Conservation (phyloP, 2,888 invertebrate species). For the Eristalinus sepulchralis region DNA sequence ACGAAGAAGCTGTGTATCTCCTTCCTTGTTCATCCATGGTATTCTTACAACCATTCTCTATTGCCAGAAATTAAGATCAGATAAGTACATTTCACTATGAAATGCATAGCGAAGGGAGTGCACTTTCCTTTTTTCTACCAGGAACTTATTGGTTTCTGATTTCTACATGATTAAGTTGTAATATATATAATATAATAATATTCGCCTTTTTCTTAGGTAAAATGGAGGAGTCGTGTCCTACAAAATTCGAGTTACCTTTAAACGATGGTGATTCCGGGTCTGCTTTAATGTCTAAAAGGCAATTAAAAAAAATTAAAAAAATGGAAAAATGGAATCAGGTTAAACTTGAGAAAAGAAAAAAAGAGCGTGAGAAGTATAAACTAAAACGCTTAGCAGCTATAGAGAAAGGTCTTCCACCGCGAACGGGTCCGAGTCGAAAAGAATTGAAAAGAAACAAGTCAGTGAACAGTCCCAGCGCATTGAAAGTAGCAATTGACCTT, state of each 20-base stretch:
- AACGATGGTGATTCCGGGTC: background rate
- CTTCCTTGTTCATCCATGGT: too few species aligned
- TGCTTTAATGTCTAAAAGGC: conserved; percentile 74
- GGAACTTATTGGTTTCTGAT: too few species aligned
- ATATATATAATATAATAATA: too few species aligned
- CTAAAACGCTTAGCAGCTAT: conserved; percentile 86
- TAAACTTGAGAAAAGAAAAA: conserved; percentile 86
- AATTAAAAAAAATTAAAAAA: conserved; percentile 86
- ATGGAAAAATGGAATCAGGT: conserved; percentile 87
- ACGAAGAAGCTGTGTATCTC: too few species aligned
- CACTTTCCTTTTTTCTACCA: too few species aligned
- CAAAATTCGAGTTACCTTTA: background rate
- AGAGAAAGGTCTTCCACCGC: conserved; percentile 85
- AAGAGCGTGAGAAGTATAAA: conserved; percentile 88
- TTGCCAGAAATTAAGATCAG: too few species aligned
- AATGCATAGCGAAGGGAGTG: too few species aligned
- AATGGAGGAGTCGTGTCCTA: background rate
- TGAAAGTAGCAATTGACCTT: conserved; percentile 90
- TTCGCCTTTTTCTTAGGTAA: too few species aligned
- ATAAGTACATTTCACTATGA: too few species aligned
- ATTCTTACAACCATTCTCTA: too few species aligned
- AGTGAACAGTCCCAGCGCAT: conserved; percentile 84
- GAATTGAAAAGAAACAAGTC: conserved; percentile 88
- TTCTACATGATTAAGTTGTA: background rate
- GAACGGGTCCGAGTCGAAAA: conserved; percentile 88